Evolutionary conservation across 2,888 invertebrate genomes (phyloP).

Genomic region (Dicyrtoma fusca): DNA sequence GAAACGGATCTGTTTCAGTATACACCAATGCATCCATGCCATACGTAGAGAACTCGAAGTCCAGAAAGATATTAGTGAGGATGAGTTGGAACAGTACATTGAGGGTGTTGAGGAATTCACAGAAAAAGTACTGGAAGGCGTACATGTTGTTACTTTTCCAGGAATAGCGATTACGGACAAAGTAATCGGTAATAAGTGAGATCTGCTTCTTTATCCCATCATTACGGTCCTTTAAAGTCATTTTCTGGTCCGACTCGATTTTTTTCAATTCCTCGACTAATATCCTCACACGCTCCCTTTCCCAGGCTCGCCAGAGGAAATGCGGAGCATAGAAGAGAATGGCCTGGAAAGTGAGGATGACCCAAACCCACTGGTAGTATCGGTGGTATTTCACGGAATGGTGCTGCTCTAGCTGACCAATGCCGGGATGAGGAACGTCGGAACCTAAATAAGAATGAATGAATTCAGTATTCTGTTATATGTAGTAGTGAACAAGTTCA

Average conservation of each 20-base stretch:
- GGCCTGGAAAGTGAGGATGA: conserved; percentile 79
- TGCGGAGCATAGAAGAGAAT: conserved; percentile 83
- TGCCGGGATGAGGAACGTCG: conserved; percentile 82
- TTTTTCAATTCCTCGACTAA: conserved; percentile 76
- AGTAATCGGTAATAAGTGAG: conserved; percentile 70
- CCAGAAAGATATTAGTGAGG: conserved; percentile 71
- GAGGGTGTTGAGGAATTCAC: conserved; percentile 76
- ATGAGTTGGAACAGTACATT: conserved; percentile 79
- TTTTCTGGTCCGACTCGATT: conserved; percentile 69
- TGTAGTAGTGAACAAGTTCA: too few species aligned
- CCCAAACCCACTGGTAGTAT: conserved; percentile 96
- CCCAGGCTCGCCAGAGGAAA: conserved; percentile 80
- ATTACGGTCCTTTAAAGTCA: conserved; percentile 71
- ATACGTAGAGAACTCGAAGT: conserved; percentile 63
- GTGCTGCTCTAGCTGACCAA: conserved; percentile 77
- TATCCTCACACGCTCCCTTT: conserved; percentile 78
- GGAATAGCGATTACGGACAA: conserved; percentile 65
- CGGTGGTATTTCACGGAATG: conserved; percentile 88
- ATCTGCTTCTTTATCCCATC: conserved; percentile 70
- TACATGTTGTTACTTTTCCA: conserved; percentile 76
- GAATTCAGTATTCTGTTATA: too few species aligned
- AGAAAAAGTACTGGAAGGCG: conserved; percentile 74
- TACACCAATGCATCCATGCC: conserved; percentile 73
- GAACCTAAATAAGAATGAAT: too few species aligned
- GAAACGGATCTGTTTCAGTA: conserved; percentile 68